These are phyloP conservation scores for Apamea crenata DNA, from an alignment of 2,888 invertebrate species.

Conservation along the genomic window DNA sequence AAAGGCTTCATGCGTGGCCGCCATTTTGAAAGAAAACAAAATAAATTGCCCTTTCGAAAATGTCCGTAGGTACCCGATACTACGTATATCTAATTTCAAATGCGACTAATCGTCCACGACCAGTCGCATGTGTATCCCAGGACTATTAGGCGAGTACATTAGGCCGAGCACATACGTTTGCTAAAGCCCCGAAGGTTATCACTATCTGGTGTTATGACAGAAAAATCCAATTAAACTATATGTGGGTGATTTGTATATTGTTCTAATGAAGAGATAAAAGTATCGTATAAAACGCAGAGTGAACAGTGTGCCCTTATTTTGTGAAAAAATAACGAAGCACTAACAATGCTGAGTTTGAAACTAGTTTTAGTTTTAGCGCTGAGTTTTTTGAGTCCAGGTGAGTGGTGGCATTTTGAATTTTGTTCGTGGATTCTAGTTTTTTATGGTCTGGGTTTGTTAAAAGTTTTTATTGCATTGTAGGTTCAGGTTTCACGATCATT, in stretches of 20 bases:
- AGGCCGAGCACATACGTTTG: conserved; percentile 55
- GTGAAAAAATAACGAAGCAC: conserved; percentile 18
- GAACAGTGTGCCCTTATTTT: conserved; percentile 29
- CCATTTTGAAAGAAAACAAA: neutral
- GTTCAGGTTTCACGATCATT: neutral
- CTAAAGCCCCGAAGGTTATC: conserved; percentile 59
- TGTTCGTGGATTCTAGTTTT: neutral
- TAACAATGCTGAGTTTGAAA: conserved; percentile 46
- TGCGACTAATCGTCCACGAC: conserved; percentile 22
- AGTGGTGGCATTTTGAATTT: conserved; percentile 42
- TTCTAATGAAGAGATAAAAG: conserved; percentile 53
- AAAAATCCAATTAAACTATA: conserved; percentile 65
- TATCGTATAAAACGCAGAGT: conserved; percentile 49
- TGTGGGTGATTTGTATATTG: conserved; percentile 78
- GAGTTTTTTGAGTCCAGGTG: conserved; percentile 49
- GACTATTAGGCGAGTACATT: conserved; percentile 34
- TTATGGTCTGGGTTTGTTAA: neutral
- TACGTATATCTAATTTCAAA: neutral
- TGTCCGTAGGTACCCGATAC: neutral
- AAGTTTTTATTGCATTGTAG: neutral
- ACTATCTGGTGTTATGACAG: conserved; percentile 69
- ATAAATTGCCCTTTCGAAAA: neutral
- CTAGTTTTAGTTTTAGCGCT: conserved; percentile 28
- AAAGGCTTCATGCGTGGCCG: neutral
- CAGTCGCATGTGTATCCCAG: conserved; percentile 38